Evolutionary conservation across 2,113 vertebrate genomes (phyloP).

Genomic region (Synodontis membranacea): DNA sequence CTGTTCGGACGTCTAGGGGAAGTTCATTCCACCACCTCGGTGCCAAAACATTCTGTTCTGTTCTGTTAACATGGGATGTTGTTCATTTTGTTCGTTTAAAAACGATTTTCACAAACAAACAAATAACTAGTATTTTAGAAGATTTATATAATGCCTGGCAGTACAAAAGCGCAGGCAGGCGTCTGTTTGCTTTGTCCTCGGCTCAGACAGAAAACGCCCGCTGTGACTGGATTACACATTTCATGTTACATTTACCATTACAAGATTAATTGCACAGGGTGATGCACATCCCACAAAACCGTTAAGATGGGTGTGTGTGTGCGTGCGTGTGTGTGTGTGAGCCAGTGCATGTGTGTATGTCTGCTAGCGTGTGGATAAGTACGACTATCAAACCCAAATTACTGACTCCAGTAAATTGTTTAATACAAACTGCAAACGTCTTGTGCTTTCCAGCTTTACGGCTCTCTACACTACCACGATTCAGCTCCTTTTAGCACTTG

Average conservation of each 20-base stretch:
- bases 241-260: neutral
- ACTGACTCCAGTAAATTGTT: neutral
- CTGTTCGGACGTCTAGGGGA: no score
- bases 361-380: neutral
- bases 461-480: neutral
- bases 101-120: neutral
- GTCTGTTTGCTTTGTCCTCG: neutral
- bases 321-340: neutral
- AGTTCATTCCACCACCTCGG: no score
- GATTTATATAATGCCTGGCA: neutral
- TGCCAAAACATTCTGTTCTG: no score
- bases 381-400: conserved; percentile 2
- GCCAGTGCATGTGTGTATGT: neutral
- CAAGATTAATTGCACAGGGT: conserved; percentile 16
- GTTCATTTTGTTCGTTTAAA: neutral
- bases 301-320: neutral
- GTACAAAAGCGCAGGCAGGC: neutral
- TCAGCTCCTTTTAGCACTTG: neutral
- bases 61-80: neutral
- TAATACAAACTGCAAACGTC: conserved; percentile 1
- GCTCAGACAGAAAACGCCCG: conserved; percentile 31
- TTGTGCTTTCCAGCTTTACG: neutral
- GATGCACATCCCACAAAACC: conserved; percentile 2
- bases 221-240: conserved; percentile 30
- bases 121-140: neutral